Evolutionary conservation across 2,113 vertebrate genomes (phyloP), one percentile per base, ranked within the genome.

Genomic region (Sapajus apella): DNA sequence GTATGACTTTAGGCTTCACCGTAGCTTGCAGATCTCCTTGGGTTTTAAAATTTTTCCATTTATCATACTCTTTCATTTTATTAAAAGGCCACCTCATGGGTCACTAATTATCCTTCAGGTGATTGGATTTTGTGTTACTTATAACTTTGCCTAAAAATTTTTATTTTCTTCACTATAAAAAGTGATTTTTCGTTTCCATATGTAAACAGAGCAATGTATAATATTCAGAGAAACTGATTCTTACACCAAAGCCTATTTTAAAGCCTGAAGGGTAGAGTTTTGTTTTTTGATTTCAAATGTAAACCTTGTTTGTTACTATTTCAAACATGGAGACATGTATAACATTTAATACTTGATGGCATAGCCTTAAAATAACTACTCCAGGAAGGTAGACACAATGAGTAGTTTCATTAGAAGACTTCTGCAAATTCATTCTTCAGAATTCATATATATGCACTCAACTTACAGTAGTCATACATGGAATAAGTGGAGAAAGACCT

Each of bases 71-170:
- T 79, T 68, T 30, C 37, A n/a, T 70, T 56, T 32, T 56, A 93
- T 56, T 32, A 80, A 50, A 79, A 87, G 30, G 20, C 9, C 21
- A 93, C 23, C 32, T 70, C 47, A 80, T 21, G 20, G 64, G 52
- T 55, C 37, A 76, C 25, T 86, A 79, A 86, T 58, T 79, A 61
- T 70, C 81, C 47, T 93, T 91, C 50, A 79, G 61, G 70, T 58
- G 25, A 43, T 4, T 85, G 50, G 80, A 86, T 72, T 95, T 91
- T 70, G 11, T 85, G 52, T 91, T 32, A 79, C 73, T 95, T 95
- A 91, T 13, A 86, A 95, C n/a, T 80, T 70, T 91, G 61, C 30
- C 32, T 47, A 14, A 64, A 77, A 72, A 77, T 32, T 87, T 47
- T 73, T 84, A 32, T 79, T 80, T 80, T 87, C 83, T 76, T 93